Conservation (phyloP, 1,140 invertebrate genomes). For the Brachionus manjavacas region DNA sequence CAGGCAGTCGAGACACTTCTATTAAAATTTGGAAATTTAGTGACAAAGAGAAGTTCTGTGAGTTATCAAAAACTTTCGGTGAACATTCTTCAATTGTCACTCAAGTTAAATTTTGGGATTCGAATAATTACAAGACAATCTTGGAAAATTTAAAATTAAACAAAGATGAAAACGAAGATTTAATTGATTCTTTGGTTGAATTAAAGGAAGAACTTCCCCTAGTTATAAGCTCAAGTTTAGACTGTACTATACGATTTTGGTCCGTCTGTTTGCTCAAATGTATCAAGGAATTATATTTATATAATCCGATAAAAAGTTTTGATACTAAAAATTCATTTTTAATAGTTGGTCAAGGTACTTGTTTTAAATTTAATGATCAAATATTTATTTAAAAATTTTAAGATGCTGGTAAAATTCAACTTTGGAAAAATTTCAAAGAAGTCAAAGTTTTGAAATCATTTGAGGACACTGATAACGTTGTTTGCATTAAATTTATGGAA, state of each 20-base stretch:
- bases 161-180: neutral
- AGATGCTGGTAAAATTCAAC: conserved; percentile 39
- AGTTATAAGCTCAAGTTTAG: conserved; percentile 20
- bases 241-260: conserved; percentile 25
- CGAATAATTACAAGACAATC: neutral
- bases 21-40: neutral
- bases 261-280: neutral
- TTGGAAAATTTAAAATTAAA: conserved; percentile 22
- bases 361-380: neutral
- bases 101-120: neutral
- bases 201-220: neutral
- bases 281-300: conserved; percentile 34
- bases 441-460: neutral
- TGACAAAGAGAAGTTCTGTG: neutral
- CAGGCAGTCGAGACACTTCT: conserved; percentile 17
- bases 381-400: neutral
- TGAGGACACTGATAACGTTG: neutral
- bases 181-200: neutral
- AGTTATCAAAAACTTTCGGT: neutral
- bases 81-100: neutral
- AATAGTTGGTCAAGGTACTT: neutral
- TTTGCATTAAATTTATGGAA: neutral
- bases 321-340: neutral
- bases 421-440: conserved; percentile 1
- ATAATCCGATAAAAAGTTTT: conserved; percentile 23